Percentiles rank a stretch among this genome's conserved stretches.
phyloP scores from a whole-genome alignment of 1,140 invertebrate genomes.

The Elysia chlorotica region DNA sequence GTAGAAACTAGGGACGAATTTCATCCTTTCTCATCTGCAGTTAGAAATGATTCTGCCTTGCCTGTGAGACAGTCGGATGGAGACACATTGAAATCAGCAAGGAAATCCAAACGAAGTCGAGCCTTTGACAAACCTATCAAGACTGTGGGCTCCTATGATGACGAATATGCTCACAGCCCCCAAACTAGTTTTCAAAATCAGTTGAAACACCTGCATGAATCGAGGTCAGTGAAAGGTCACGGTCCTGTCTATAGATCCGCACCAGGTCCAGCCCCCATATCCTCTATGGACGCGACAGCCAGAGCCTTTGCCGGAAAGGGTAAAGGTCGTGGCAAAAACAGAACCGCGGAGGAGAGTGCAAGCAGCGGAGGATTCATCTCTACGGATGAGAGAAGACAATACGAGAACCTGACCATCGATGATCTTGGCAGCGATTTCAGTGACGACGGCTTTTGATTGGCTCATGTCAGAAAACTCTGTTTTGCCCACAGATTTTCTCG shows the following conservation, averaged over 20 bases:
- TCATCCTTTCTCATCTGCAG: no score
- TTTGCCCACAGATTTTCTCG: not conserved
- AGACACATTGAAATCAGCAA: not conserved
- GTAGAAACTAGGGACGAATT: not conserved
- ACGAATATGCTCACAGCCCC: not conserved
- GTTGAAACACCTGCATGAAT: constrained; percentile 11
- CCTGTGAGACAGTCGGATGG: not conserved
- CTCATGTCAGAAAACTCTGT: not conserved
- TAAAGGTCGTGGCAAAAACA: constrained; percentile 10
- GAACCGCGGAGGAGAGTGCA: not conserved
- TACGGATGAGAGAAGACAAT: not conserved
- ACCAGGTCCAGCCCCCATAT: no score
- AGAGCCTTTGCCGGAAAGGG: constrained; percentile 15
- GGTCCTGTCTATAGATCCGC: not conserved
- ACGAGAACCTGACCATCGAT: constrained; percentile 7
- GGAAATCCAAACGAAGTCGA: not conserved
- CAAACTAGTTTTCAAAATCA: not conserved
- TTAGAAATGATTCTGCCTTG: no score
- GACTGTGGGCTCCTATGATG: not conserved
- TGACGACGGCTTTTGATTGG: constrained; percentile 23
- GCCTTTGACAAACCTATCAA: constrained; percentile 16
- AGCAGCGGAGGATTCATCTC: not conserved
- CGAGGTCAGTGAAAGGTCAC: constrained; percentile 6
- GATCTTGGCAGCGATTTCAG: constrained; percentile 32
- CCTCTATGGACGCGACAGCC: no score